A percentile compares a stretch with the other conserved stretches of the same genome.
Conservation (phyloP, 1,140 invertebrate genomes). For the Heliconius hermathena region DNA sequence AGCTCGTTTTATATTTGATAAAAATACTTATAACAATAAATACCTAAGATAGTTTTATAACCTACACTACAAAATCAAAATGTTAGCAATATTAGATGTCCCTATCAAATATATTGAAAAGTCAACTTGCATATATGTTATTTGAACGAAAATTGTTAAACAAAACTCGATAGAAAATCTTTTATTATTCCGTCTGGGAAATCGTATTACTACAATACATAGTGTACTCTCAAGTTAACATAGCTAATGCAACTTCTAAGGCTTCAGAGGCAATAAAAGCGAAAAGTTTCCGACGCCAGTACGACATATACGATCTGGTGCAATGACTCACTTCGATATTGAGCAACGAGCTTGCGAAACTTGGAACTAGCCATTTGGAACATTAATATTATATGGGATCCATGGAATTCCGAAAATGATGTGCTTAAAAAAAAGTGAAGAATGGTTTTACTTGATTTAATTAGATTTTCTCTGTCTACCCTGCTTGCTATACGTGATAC, state of each 20-base stretch:
- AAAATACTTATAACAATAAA: too few species aligned
- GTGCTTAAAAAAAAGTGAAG: not conserved
- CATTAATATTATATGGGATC: not conserved
- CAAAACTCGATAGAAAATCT: not conserved
- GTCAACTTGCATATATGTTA: not conserved
- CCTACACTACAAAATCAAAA: too few species aligned
- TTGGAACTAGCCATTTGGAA: slow-evolving; percentile 43
- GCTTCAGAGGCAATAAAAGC: slow-evolving; percentile 61
- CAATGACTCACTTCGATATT: slow-evolving; percentile 58
- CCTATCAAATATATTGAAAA: not conserved
- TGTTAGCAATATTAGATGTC: not conserved
- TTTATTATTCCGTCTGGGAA: not conserved
- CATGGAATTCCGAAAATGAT: not conserved
- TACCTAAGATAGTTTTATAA: too few species aligned
- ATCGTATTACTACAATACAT: slow-evolving; percentile 20
- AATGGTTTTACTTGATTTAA: too few species aligned
- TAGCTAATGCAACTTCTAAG: slow-evolving; percentile 55
- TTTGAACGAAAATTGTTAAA: slow-evolving; percentile 1
- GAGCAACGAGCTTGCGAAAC: slow-evolving; percentile 55
- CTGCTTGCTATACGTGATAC: too few species aligned
- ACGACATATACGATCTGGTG: slow-evolving; percentile 54
- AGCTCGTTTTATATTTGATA: not conserved
- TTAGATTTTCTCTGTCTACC: too few species aligned
- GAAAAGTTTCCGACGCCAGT: slow-evolving; percentile 45
- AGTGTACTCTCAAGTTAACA: slow-evolving; percentile 45